Conservation (phyloP, 2,113 vertebrate genomes). For the Amphiprion ocellaris region DNA sequence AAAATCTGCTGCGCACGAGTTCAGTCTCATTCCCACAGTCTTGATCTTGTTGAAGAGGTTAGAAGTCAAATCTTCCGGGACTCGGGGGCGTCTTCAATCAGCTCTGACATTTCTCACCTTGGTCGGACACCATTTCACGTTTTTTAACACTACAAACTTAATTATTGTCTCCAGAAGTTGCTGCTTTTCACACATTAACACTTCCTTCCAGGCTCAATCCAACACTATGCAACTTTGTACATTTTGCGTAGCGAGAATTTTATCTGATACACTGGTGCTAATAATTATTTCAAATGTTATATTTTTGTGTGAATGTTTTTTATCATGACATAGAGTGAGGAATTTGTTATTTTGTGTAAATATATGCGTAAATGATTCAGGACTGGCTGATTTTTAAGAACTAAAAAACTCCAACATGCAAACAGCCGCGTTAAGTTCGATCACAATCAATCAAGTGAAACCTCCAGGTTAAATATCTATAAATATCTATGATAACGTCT, state of each 20-base stretch:
- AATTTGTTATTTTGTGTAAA: constrained; percentile 92
- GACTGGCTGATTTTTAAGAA: constrained; percentile 79
- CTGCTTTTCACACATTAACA: constrained; percentile 72
- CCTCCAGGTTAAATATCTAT: constrained; percentile 75
- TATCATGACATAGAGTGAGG: constrained; percentile 91
- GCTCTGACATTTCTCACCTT: no score
- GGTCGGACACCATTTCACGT: no score
- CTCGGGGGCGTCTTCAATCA: neutral
- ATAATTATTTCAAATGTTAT: constrained; percentile 99
- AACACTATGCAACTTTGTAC: constrained; percentile 98
- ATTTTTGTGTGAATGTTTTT: constrained; percentile 98
- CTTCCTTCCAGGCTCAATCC: constrained; percentile 59
- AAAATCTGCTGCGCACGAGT: no score
- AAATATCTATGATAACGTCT: constrained; percentile 71
- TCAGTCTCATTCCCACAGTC: no score
- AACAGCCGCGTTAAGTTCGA: constrained; percentile 58
- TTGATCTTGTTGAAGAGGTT: no score
- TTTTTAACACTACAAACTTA: no score
- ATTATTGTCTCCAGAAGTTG: constrained; percentile 33
- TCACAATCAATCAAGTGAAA: constrained; percentile 73
- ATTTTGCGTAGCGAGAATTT: constrained; percentile 91
- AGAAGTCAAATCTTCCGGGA: no score
- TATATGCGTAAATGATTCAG: constrained; percentile 88
- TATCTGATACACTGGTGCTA: constrained; percentile 99
- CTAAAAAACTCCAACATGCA: constrained; percentile 36